Conservation (phyloP, 2,888 invertebrate genomes). For the Thymelicus lineola region DNA sequence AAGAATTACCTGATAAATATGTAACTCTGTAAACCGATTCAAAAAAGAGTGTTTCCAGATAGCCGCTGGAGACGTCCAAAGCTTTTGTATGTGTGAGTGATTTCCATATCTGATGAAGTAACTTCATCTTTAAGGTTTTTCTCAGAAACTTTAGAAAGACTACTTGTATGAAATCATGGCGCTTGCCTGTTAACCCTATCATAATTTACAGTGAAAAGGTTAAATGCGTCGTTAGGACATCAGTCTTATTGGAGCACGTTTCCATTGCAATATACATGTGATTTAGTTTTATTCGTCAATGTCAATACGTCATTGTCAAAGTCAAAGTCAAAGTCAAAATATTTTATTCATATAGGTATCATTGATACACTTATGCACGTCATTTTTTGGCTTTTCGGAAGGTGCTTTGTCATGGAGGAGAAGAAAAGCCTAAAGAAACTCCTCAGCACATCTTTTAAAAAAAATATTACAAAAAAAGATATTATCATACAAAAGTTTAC, state of each 20-base stretch:
- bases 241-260: constrained; percentile 6
- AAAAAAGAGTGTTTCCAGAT: constrained; percentile 66
- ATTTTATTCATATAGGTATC: no score
- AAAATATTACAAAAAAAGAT: no score
- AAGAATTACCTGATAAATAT: constrained; percentile 63
- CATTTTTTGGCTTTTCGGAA: no score
- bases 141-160: constrained; percentile 11
- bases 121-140: constrained; percentile 51
- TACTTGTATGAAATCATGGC: not conserved
- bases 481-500: no score
- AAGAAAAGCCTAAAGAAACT: no score
- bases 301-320: no score
- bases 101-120: constrained; percentile 52
- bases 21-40: constrained; percentile 65
- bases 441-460: no score
- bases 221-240: constrained; percentile 26
- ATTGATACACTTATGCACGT: no score
- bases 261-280: constrained; percentile 9
- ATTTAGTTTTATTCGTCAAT: no score
- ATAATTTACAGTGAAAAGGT: constrained; percentile 30
- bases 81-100: constrained; percentile 64
- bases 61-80: constrained; percentile 63
- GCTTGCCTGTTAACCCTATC: constrained; percentile 9
- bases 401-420: no score
- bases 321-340: no score